These are phyloP conservation scores for Amphiprion percula DNA, from an alignment of 2,113 vertebrate species.

Conservation along the genomic window DNA sequence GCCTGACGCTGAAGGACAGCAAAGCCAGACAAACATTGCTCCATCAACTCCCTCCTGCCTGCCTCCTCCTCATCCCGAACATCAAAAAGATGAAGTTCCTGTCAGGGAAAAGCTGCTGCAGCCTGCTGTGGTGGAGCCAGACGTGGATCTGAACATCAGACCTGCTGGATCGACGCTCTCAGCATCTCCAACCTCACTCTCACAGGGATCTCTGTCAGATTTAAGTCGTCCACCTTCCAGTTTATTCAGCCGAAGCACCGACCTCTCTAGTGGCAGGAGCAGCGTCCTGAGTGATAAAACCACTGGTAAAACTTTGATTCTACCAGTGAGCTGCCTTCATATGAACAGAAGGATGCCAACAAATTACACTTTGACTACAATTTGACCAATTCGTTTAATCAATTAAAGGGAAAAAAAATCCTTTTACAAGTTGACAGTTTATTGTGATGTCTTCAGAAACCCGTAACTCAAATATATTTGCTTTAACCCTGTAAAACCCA, in stretches of 20 bases:
- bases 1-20: neutral
- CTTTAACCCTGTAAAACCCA: too few relatives aligned
- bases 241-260: constrained; percentile 63
- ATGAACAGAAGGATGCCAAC: neutral
- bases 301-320: constrained; percentile 18
- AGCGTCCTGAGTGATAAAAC: constrained; percentile 59
- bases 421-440: too few relatives aligned
- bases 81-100: neutral
- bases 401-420: too few relatives aligned
- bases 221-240: constrained; percentile 48
- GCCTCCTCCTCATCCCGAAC: neutral
- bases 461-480: too few relatives aligned
- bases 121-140: neutral
- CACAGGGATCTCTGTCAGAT: constrained; percentile 55
- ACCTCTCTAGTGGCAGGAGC: constrained; percentile 56
- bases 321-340: neutral
- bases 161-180: constrained; percentile 17
- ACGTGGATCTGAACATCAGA: neutral
- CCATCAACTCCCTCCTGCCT: neutral
- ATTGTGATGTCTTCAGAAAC: too few relatives aligned
- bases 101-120: neutral
- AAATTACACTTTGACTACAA: too few relatives aligned
- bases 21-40: neutral
- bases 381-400: too few relatives aligned
- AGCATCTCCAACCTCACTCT: constrained; percentile 18